These are phyloP conservation scores for Pampus argenteus DNA, from an alignment of 2,797 vertebrate genomes.

Conservation along the genomic window DNA sequence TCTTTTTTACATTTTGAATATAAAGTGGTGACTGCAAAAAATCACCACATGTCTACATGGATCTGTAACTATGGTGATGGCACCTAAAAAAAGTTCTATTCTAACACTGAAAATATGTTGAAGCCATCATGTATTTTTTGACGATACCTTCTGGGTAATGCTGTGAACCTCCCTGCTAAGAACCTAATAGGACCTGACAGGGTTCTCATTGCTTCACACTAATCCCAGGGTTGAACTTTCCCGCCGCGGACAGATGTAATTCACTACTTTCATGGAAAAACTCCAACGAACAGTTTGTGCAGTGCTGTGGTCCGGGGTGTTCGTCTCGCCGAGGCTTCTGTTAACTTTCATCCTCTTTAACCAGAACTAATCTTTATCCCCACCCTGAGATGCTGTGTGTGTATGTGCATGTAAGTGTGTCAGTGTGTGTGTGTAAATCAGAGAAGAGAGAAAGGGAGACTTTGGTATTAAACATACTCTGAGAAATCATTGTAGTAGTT, in stretches of 20 bases:
- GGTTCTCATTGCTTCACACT: conserved; percentile 49
- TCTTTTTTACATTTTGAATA: background rate
- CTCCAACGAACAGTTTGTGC: conserved; percentile 29
- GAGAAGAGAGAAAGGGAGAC: conserved; percentile 11
- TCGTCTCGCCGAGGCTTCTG: conserved; percentile 40
- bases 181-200: conserved; percentile 49
- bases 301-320: conserved; percentile 27
- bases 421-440: background rate
- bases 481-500: conserved; percentile 35
- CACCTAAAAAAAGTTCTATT: background rate
- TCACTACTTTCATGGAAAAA: conserved; percentile 39
- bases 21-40: background rate
- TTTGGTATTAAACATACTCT: conserved; percentile 45
- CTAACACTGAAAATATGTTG: conserved; percentile 15
- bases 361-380: conserved; percentile 77
- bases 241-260: conserved; percentile 43
- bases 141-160: conserved; percentile 36
- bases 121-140: conserved; percentile 35
- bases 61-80: background rate
- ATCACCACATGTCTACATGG: background rate
- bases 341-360: conserved; percentile 70
- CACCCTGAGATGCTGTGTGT: conserved; percentile 39
- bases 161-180: conserved; percentile 24
- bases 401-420: background rate
- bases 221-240: conserved; percentile 60